Conservation (phyloP, 2,888 invertebrate genomes). For the Aphidius colemani region DNA sequence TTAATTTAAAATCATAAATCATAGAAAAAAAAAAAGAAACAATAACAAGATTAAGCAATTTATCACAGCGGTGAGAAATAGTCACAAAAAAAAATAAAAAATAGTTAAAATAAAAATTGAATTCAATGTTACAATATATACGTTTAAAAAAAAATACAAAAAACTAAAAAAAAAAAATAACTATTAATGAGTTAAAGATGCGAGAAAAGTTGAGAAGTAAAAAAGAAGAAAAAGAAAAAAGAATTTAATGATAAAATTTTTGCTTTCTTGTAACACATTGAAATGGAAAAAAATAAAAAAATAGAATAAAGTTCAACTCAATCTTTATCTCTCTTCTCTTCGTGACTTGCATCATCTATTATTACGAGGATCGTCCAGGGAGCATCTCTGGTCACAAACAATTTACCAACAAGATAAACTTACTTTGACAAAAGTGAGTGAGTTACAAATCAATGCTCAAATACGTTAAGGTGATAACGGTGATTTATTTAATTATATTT, state of each 20-base stretch:
- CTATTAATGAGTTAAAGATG: slow-evolving; percentile 34
- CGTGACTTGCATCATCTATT: slow-evolving; percentile 39
- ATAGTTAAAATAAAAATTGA: slow-evolving; percentile 10
- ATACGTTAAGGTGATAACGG: slow-evolving; percentile 37
- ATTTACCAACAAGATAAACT: no score
- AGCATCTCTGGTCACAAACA: slow-evolving; percentile 1
- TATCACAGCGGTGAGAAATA: slow-evolving; percentile 5
- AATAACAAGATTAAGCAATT: slow-evolving; percentile 2
- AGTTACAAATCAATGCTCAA: slow-evolving; percentile 42
- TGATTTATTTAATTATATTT: slow-evolving; percentile 15
- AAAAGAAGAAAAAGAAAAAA: slow-evolving; percentile 23
- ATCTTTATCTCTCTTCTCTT: slow-evolving; percentile 30
- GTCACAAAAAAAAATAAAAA: slow-evolving; percentile 17
- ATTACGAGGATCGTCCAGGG: slow-evolving; percentile 32
- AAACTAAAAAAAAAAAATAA: slow-evolving; percentile 21
- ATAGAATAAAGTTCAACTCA: slow-evolving; percentile 11
- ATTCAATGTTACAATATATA: slow-evolving; percentile 21
- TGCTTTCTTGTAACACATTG: no score
- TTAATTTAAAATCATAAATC: slow-evolving; percentile 11
- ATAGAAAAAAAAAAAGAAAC: slow-evolving; percentile 7
- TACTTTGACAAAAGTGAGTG: slow-evolving; percentile 19
- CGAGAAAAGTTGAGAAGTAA: slow-evolving; percentile 18
- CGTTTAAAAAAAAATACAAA: slow-evolving; percentile 12
- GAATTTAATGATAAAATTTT: no score
- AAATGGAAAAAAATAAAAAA: no score